Evolutionary conservation across 2,113 vertebrate genomes (phyloP), one percentile per base, ranked within the genome.

Genomic region (Stigmatopora argus): DNA sequence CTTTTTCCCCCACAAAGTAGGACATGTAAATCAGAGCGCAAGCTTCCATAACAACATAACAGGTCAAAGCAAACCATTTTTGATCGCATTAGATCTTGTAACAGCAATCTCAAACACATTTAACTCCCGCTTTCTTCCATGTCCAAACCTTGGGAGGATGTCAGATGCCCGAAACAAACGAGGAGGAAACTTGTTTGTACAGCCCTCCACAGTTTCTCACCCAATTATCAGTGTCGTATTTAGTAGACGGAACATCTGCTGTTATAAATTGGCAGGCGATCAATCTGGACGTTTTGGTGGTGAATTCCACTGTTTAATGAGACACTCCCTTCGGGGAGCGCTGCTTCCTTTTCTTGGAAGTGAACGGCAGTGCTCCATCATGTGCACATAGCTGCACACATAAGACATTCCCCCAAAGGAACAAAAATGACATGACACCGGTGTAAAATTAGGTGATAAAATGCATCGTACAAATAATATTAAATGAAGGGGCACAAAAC

Each of bases 211-310:
- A 70, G 71, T 78, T 85, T 80, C 65, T 74, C 75, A 65, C 70
- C 71, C 68, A 78, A 73, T 80, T 79, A 79, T 77, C 70, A 77
- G 74, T 72, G 73, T 73, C 72, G 67, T 59, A 77, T 72, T 79
- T 49, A 34, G 21, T 64, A 31, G 41, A 79, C 15, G 21, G 63
- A 83, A 85, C 74, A 83, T 82, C 79, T 83, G 82, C 72, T 62
- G 72, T 81, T 67, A 72, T 59, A 78, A 83, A 81, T 48, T 82
- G 83, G 78, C 83, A 83, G 70, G 73, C 70, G 74, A 82, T 82
- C 81, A 82, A 79, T 82, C 70, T 74, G 72, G 68, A 66, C 45
- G 62, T 78, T 75, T 63, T 63, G 66, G 62, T 76, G 69, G 72
- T 64, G 76, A 79, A 78, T 67, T 46, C 65, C 70, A 83, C 60